A percentile compares a stretch with the other conserved stretches of the same genome.
Evolutionary conservation across 2,113 vertebrate genomes (phyloP).

Genomic region (Hemicordylus capensis): DNA sequence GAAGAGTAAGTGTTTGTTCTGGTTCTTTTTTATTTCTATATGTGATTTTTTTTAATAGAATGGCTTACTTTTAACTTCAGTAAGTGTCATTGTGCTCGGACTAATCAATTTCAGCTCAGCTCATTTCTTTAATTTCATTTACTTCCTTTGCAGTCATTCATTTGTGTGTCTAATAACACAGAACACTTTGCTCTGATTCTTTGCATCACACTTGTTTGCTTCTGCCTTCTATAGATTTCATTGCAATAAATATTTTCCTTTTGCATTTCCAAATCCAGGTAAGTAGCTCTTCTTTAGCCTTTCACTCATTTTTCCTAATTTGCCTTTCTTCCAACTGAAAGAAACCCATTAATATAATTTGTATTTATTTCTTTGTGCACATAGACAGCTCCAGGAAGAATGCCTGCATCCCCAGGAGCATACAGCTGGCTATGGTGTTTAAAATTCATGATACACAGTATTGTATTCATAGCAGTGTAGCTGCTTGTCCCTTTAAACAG

Average conservation of each 20-base stretch:
- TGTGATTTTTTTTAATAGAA: no score
- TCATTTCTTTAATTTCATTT: constrained; percentile 14
- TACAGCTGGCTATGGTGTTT: not conserved
- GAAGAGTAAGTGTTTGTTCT: constrained; percentile 89
- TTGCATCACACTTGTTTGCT: not conserved
- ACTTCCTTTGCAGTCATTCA: not conserved
- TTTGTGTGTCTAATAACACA: constrained; percentile 15
- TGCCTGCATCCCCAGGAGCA: not conserved
- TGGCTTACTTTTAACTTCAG: not conserved
- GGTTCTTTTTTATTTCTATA: constrained; percentile 50
- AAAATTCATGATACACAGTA: not conserved
- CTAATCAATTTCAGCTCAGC: not conserved
- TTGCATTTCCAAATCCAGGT: not conserved
- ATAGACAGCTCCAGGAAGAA: not conserved
- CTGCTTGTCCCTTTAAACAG: not conserved
- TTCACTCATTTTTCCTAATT: not conserved
- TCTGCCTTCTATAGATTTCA: constrained; percentile 8
- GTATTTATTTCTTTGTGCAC: not conserved
- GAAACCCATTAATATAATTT: not conserved
- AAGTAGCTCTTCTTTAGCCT: not conserved
- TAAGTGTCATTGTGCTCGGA: constrained; percentile 17
- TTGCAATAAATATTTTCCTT: not conserved
- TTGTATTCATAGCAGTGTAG: not conserved
- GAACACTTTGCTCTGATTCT: not conserved
- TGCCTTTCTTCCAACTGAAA: not conserved